Base-by-base conservation (phyloP, 2,797 vertebrate genomes). In the Enteromius unitaeniatus region DNA sequence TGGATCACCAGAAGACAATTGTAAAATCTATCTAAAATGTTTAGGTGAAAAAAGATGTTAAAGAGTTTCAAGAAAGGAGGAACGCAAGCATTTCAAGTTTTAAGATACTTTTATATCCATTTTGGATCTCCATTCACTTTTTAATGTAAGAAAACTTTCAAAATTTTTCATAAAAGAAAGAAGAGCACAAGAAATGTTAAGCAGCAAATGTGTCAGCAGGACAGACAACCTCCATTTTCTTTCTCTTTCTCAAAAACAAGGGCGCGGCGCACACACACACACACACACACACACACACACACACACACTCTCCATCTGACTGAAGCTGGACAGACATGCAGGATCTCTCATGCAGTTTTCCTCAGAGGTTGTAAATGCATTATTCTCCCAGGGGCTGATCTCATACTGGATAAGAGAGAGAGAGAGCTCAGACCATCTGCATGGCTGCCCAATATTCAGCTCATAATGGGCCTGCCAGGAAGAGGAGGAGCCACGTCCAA, bases 331-430 rank as follows among this genome's bases (percentile, higher is more conserved):
- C 60, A 62, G 58, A 28, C 58, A 62, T 14, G 47, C 53, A n/a
- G 77, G 45, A 81, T 76, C 83, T 69, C 82, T 82, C 69, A 74
- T 84, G 70, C 58, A 60, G 13, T 84, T 80, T 83, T 85, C 78
- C 80, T 86, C 69, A 26, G 74, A 85, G 82, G 60, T 58, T 83
- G 40, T 84, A 86, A 87, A 87, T 83, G 79, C 84, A 89, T 89
- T 88, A 87, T 76, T 75, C 83, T 86, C 72, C 80, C 73, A 58
- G 53, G 53, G 53, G 17, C n/a, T 65, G 72, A 74, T 49, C 62
- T 81, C 68, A 79, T 81, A 83, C 65, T 85, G 76, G 81, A 77
- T 85, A 13, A 85, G 58, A 72, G 84, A 40, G 42, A 42, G n/a
- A n/a, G 79, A 58, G 72, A 14, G 74, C 69, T 67, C 64, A 65